Evolutionary conservation across 2,797 vertebrate species (phyloP).

Genomic region (Microcaecilia unicolor): DNA sequence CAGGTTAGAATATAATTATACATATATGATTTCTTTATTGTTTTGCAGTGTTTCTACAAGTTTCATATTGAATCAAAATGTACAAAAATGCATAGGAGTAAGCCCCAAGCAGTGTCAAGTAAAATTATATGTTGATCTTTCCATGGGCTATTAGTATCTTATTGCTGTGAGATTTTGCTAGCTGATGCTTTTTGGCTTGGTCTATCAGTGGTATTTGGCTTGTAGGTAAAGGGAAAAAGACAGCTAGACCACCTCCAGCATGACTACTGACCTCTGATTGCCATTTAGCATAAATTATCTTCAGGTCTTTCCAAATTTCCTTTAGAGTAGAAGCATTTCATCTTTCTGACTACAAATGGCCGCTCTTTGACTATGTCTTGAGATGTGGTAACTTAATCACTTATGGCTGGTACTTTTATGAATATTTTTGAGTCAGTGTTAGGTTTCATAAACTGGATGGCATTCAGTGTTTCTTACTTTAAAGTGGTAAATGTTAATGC

Average conservation of each 20-base stretch:
- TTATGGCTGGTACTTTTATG: slow-evolving; percentile 3
- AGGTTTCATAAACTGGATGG: slow-evolving; percentile 1
- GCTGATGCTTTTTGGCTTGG: slow-evolving; percentile 48
- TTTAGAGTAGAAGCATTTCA: slow-evolving; percentile 14
- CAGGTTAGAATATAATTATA: neutral
- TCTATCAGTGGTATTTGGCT: slow-evolving; percentile 38
- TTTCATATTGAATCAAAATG: slow-evolving; percentile 19
- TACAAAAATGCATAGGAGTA: slow-evolving; percentile 10
- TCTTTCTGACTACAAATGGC: neutral
- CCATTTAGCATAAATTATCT: slow-evolving; percentile 28
- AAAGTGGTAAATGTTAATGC: neutral
- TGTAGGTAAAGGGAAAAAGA: slow-evolving; percentile 46
- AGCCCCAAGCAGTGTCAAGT: slow-evolving; percentile 31
- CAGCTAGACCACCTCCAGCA: slow-evolving; percentile 44
- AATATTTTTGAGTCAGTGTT: slow-evolving; percentile 4
- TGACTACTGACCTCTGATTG: slow-evolving; percentile 30
- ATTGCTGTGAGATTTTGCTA: slow-evolving; percentile 49
- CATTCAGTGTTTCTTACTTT: slow-evolving; percentile 14
- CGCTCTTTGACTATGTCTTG: neutral
- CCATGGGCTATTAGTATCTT: slow-evolving; percentile 65
- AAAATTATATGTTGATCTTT: slow-evolving; percentile 64
- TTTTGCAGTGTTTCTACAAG: neutral
- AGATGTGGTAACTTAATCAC: slow-evolving; percentile 15
- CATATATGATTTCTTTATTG: neutral
- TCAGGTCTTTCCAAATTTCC: slow-evolving; percentile 24